Base-by-base conservation (phyloP, 2,888 invertebrate species). In the Trissonchulus sp. region DNA sequence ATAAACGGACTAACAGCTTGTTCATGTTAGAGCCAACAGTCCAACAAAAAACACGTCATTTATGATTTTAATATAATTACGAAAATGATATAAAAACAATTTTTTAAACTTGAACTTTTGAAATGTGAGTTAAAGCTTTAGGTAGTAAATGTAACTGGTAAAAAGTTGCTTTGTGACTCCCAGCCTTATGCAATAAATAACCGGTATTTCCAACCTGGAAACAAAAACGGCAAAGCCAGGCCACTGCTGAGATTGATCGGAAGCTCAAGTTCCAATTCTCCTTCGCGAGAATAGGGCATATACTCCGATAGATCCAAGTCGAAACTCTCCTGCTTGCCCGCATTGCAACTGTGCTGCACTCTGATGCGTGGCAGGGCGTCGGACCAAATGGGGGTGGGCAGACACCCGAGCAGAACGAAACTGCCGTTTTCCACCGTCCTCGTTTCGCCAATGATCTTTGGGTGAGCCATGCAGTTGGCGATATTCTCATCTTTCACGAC, bases 381-480 rank as follows among this genome's bases (percentile, higher is more conserved):
- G 23, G 48, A 48, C 48, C 48, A 48, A 48, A 48, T 48, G 8
- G 48, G 48, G 23, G 48, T 48, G 48, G 48, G 23, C 48, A 48
- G 48, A 23, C 48, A 48, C 23, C 48, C 48, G 8, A 15, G 8
- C 48, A 48, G 23, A 48, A 48, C 23, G 23, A 48, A 48, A 23
- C 48, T 48, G 48, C 48, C 48, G 23, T 48, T 48, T 48, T 48
- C 48, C 48, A 48, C 23, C 8, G 48, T 48, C 23, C 48, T 48
- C 8, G 48, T 23, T 48, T 48, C 48, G 8, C 48, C 48, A 48
- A 48, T 48, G 23, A 48, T 48, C 23, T 23, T 48, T 48, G 48
- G 48, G 23, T 48, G 48, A 48, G 48, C 48, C 48, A 48, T 48
- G 23, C 48, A 48, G 48, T 48, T 48, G 48, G 48, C 48, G 48